Evolutionary conservation across 2,888 invertebrate species (phyloP).

Genomic region (Dysmachus trigonus): DNA sequence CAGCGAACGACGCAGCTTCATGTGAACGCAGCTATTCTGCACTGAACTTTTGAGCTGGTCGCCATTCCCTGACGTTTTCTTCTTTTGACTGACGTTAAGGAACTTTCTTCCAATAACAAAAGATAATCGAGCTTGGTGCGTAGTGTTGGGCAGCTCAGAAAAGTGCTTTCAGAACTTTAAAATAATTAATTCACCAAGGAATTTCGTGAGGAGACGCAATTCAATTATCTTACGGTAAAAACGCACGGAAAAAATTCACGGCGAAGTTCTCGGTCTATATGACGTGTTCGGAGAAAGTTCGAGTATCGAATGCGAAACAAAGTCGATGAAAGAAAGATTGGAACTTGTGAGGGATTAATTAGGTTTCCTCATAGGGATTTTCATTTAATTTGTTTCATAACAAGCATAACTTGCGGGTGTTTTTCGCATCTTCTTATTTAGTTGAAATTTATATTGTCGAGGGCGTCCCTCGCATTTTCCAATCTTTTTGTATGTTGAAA

Average conservation of each 20-base stretch:
- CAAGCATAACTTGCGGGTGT: neutral
- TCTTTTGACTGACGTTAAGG: neutral
- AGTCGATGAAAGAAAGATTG: constrained; percentile 11
- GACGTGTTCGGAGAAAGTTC: constrained; percentile 38
- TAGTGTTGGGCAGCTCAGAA: neutral
- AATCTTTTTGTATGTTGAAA: neutral
- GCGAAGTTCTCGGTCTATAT: neutral
- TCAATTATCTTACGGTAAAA: neutral
- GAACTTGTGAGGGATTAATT: neutral
- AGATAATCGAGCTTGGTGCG: neutral
- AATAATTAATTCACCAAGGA: neutral
- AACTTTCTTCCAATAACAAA: neutral
- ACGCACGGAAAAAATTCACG: neutral
- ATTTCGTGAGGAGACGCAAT: neutral
- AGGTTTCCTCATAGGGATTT: neutral
- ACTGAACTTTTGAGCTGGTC: neutral
- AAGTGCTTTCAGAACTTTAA: neutral
- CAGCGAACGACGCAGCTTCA: neutral
- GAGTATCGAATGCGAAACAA: constrained; percentile 18
- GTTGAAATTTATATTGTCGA: neutral
- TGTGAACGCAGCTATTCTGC: neutral
- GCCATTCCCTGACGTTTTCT: neutral
- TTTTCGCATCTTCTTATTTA: neutral
- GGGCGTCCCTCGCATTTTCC: neutral
- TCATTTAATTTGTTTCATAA: neutral